A percentile compares a stretch with the other conserved stretches of the same genome.
phyloP scores from a whole-genome alignment of 2,113 vertebrate species.

The Aviceda subcristata region DNA sequence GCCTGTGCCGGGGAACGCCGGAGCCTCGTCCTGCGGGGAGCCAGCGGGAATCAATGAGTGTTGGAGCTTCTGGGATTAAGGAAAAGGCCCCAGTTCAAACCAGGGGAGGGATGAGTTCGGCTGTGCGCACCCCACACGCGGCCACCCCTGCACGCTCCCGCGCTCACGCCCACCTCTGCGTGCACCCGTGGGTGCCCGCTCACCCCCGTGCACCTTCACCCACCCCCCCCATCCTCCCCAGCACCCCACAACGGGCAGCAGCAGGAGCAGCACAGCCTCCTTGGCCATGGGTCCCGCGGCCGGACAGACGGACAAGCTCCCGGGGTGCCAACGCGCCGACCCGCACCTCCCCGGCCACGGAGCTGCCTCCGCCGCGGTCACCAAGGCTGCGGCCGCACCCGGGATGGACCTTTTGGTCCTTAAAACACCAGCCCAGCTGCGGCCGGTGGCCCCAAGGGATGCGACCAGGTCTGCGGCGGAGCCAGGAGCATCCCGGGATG shows the following conservation, averaged over 20 bases:
- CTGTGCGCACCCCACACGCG: rapidly evolving
- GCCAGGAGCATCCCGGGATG: not conserved
- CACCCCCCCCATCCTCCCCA: too few relatives aligned
- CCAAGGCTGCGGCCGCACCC: not conserved
- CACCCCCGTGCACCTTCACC: not conserved
- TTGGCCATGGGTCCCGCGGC: too few relatives aligned
- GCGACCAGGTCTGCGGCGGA: rapidly evolving
- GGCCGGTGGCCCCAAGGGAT: not conserved
- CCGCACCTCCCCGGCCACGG: too few relatives aligned
- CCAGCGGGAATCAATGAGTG: not conserved
- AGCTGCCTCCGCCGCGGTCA: too few relatives aligned
- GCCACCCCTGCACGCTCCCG: rapidly evolving
- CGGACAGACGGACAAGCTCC: too few relatives aligned
- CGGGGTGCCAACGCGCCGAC: too few relatives aligned
- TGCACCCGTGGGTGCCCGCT: too few relatives aligned
- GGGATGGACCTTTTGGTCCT: not conserved
- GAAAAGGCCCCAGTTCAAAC: not conserved
- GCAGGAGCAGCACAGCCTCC: too few relatives aligned
- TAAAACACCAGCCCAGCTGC: rapidly evolving
- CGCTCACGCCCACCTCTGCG: not conserved
- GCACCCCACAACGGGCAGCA: too few relatives aligned
- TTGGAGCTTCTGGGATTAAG: not conserved
- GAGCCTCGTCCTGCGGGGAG: not conserved
- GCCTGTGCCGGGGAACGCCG: not conserved
- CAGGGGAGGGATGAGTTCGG: not conserved